Evolutionary conservation across 2,113 vertebrate species (phyloP), one percentile per base, ranked within the genome.

Genomic region (Sylvicapra grimmia): DNA sequence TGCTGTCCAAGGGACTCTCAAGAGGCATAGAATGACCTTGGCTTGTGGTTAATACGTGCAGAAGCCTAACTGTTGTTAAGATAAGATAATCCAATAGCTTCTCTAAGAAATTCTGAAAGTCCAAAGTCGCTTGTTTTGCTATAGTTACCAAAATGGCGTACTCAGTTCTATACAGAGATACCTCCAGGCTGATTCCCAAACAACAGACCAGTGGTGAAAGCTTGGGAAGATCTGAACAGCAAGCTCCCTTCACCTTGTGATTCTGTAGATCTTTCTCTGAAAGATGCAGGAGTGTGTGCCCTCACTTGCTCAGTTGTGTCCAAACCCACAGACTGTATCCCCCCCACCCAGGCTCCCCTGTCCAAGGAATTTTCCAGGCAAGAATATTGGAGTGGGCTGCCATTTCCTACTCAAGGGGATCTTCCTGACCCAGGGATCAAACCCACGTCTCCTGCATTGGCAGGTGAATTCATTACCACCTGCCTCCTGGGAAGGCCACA

Each of bases 291-390:
- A n/a, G 15, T n/a, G 1, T 33, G 6, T 65, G 63, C 31, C 18
- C 31, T 4, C 31, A 18, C 15, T 0, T 4, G 8, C 36, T 72
- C n/a, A 23, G 19, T 5, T 1, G 8, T 40, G n/a, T 40, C n/a
- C 68, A 40, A 40, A 40, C n/a, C 68, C 68, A 36, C 1, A 5
- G 68, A 40, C 68, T 40, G n/a, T 40, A 23, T 36, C n/a, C 18
- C 18, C 19, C 68, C n/a, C 40, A 4, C 18, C 68, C 68, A 40
- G 19, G 9, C 68, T 40, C n/a, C n/a, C 68, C 68, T 23, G 19
- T 40, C 68, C n/a, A 40, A 23, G 5, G 68, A 72, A 40, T 72
- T 12, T 40, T 72, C 68, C 68, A 12, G 68, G 10, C n/a, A 72
- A 72, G 19, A 23, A 72, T 40, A 72, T 0, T 72, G 68, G 19